Conservation (phyloP, 2,797 vertebrate species). For the Pseudocheirus occidentalis region DNA sequence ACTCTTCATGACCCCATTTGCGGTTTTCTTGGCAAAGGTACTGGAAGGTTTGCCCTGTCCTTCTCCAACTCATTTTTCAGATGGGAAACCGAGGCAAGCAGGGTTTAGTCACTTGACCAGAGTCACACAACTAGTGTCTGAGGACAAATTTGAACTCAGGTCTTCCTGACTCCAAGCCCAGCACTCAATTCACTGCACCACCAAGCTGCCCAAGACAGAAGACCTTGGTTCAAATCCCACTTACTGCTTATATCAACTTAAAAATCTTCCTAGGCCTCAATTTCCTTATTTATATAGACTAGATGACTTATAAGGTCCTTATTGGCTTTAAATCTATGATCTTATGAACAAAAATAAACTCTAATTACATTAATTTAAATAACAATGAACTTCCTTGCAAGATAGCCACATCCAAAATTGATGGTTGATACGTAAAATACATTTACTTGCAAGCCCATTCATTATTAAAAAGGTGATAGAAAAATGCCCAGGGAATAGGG, state of each 20-base stretch:
- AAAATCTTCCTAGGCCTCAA: not conserved
- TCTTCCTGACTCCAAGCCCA: not conserved
- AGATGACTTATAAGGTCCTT: not conserved
- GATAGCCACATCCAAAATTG: not conserved
- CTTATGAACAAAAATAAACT: not conserved
- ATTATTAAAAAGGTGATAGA: not conserved
- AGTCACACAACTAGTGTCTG: not conserved
- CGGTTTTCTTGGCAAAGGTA: not conserved
- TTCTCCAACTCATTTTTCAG: not conserved
- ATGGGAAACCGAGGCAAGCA: not conserved
- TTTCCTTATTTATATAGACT: not conserved
- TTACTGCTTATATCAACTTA: not conserved
- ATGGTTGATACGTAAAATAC: not conserved
- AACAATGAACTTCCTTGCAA: not conserved
- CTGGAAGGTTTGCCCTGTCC: not conserved
- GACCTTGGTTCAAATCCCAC: not conserved
- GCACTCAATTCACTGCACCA: not conserved
- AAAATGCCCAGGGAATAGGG: not conserved
- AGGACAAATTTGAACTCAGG: not conserved
- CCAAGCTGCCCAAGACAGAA: not conserved
- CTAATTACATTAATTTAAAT: not conserved
- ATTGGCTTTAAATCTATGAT: not conserved
- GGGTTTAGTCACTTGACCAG: not conserved
- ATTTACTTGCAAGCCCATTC: not conserved
- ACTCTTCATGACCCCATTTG: not conserved